Conservation (phyloP, 2,797 vertebrate genomes). For the Anabas testudineus region DNA sequence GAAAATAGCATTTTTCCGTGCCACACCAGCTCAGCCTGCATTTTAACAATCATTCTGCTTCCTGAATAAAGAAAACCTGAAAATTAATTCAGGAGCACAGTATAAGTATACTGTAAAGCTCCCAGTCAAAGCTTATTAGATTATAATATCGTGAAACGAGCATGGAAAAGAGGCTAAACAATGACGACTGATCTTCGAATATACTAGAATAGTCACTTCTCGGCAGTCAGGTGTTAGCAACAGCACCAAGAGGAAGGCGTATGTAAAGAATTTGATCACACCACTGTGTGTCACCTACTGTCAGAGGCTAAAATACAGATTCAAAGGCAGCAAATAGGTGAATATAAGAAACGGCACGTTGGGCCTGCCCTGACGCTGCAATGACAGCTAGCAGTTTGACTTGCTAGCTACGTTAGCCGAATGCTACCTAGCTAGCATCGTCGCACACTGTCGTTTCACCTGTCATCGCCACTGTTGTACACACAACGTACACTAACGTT, state of each 20-base stretch:
- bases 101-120: conserved; percentile 30
- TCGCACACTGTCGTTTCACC: conserved; percentile 52
- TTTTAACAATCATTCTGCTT: conserved; percentile 19
- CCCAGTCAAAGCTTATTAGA: conserved; percentile 16
- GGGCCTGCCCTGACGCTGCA: conserved; percentile 73
- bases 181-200: conserved; percentile 51
- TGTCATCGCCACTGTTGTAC: conserved; percentile 41
- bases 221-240: background rate
- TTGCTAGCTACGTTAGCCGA: conserved; percentile 49
- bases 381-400: conserved; percentile 67
- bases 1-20: conserved; percentile 17
- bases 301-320: background rate
- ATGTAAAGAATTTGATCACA: background rate
- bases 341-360: conserved; percentile 28
- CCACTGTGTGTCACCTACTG: background rate
- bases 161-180: conserved; percentile 32
- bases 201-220: conserved; percentile 49
- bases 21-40: conserved; percentile 8
- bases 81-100: conserved; percentile 44
- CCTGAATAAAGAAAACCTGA: conserved; percentile 45
- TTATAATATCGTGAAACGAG: conserved; percentile 42
- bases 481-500: background rate
- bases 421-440: conserved; percentile 50
- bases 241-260: background rate
- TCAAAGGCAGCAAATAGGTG: background rate